Base-by-base conservation (phyloP, 2,113 vertebrate genomes). In the Trachemys scripta region DNA sequence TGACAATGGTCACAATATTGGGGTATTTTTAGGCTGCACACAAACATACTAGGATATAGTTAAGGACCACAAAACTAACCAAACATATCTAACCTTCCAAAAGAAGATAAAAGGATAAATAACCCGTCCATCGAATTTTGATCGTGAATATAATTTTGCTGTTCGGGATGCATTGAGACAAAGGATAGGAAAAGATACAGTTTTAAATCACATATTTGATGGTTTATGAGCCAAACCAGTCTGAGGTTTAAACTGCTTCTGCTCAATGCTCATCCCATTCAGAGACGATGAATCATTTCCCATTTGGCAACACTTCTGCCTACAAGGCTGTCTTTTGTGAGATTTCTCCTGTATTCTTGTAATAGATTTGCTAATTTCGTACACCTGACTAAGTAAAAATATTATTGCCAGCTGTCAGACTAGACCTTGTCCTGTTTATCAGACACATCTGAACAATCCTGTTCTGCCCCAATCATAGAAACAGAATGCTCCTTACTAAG, bases 201-300 rank as follows among this genome's bases (percentile, higher is more conserved):
- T 27, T 95, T 97, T 97, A 95, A 62, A 98, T 96, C 89, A 2
- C 94, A 97, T 96, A 94, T 96, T 96, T 96, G 93, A 94, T 95
- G 93, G 88, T 96, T 95, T 95, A 82, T 87, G 95, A 95, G 96
- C 97, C 95, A 97, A 96, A 95, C 87, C 95, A 97, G 96, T 95
- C 97, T 98, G 98, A 98, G 96, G 98, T 98, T 98, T 97, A 96
- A 97, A 97, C 97, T 98, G 96, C 96, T 97, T 97, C 95, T 96
- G 96, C 94, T 96, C 96, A 96, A 96, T 96, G 97, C 97, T 98
- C 97, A 94, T 98, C 96, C 97, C 98, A 98, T 98, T 98, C 98
- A 97, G 98, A 98, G 98, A 98, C 98, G 94, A 98, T 98, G 98
- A 98, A 98, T 98, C 98, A 98, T 97, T 98, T 98, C 98, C 98